Evolutionary conservation across 2,888 invertebrate species (phyloP), one percentile per base, ranked within the genome.

Genomic region (Uloborus plumipes): DNA sequence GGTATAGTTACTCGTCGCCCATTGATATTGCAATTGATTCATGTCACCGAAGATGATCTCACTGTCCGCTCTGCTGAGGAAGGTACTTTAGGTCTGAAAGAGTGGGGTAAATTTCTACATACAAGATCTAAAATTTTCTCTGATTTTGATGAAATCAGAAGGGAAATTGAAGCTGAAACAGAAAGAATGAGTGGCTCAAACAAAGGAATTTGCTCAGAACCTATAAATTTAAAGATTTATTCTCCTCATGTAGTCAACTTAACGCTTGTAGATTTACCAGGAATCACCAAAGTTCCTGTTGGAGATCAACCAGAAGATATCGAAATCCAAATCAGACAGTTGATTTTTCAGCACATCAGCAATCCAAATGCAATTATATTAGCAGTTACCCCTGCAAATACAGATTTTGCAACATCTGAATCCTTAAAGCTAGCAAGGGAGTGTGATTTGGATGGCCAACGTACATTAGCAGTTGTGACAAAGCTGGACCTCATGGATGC

Each of bases 401-500:
- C 98, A 1, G 99, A 99, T 89, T 97, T 99, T 94, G 98, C 99
- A 3, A 99, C 98, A 0, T 98, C 98, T 86, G 99, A 99, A 90
- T 96, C 98, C 85, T 92, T 99, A 76, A 98, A 99, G 90, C 92
- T 99, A 88, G 95, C 98, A 66, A 96, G 96, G 89, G 95, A 98
- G 88, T 96, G 97, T 0, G 99, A 99, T 90, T 95, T 96, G 6
- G 98, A 99, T 89, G 99, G 99, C 26, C 91, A 97, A 59, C 92
- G 99, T 86, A 99, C 99, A 0, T 91, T 99, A 80, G 99, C 98
- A 85, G 99, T 99, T 39, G 94, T 99, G 65, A 99, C 99, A 11
- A 99, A 99, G 90, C 91, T 99, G 86, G 99, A 99, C 92, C 92
- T 99, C 88, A 99, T 99, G 99, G 99, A 99, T 92, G 98, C 98